Base-by-base conservation (phyloP, 2,888 invertebrate genomes). In the Drosophila atripex region DNA sequence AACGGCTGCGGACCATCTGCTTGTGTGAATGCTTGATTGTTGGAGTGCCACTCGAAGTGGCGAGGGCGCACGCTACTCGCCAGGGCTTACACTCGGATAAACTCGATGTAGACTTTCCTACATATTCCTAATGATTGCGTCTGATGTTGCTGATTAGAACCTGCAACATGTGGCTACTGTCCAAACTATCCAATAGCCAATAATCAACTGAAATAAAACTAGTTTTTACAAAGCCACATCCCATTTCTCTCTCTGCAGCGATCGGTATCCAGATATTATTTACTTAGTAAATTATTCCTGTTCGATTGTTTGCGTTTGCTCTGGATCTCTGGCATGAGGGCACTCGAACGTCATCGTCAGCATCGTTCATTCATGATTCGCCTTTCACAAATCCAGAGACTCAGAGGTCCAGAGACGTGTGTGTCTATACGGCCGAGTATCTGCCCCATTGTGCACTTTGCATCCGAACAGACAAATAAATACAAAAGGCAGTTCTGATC, bases 201-300 rank as follows among this genome's bases (percentile, higher is more conserved):
- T 1, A 4, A 1, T 12, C 4, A 12, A 32, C 9, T 32, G 12
- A 32, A 32, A 5, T 4, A 4, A 12, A 3, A 32, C 11, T 5
- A 6, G 5, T 35, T 35, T 2, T 35, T 2, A 6, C 2, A n/a
- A 35, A 35, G 6, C n/a, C n/a, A 14, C 6, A 6, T 6, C 35
- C 2, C 7, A 18, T 41, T 30, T 53, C 35, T 47, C 35, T 35
- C 4, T 0, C 35, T 58, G 52, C 55, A 47, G 39, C 39, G 55
- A 49, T 57, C 71, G 47, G 65, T 76, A 76, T 75, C 80, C 76
- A 61, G 60, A 59, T 82, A 66, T 79, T 88, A 87, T 88, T 88
- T 88, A 78, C 77, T 78, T 89, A 85, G 83, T 89, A 88, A 88
- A 88, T 89, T 86, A 88, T 88, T 78, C 87, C 85, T 86, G 85